Percentiles rank a stretch among this genome's conserved stretches.
phyloP scores from a whole-genome alignment of 1,140 invertebrate genomes.

The Schmidtea mediterranea region DNA sequence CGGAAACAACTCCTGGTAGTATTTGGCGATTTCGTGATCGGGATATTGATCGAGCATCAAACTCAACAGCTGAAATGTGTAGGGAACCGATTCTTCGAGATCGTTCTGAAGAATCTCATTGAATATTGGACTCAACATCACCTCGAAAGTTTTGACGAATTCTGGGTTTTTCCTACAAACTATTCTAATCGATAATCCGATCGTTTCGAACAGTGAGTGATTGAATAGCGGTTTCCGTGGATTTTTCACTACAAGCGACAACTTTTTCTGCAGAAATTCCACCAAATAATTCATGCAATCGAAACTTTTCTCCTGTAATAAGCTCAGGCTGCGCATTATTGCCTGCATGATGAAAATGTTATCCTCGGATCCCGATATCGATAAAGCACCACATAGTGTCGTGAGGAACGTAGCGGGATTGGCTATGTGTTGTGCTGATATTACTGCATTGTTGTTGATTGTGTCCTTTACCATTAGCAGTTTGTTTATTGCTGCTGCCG shows the following conservation, averaged over 20 bases:
- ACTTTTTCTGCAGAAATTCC: background rate
- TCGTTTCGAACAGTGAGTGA: conserved; percentile 77
- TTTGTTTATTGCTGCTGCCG: conserved; percentile 64
- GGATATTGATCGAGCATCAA: conserved; percentile 54
- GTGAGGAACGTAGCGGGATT: conserved; percentile 2
- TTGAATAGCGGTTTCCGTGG: conserved; percentile 85
- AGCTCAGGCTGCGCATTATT: conserved; percentile 56
- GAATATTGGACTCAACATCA: conserved; percentile 64
- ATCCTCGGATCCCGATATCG: background rate
- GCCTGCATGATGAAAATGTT: background rate
- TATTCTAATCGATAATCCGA: conserved; percentile 55
- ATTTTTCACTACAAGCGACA: conserved; percentile 33
- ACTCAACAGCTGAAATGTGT: conserved; percentile 81
- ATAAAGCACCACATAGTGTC: background rate
- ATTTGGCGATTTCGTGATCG: conserved; percentile 7
- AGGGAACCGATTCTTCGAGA: conserved; percentile 71
- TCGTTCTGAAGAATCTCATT: conserved; percentile 70
- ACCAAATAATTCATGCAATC: conserved; percentile 36
- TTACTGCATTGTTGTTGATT: conserved; percentile 20
- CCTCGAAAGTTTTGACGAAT: conserved; percentile 62
- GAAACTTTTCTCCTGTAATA: conserved; percentile 49
- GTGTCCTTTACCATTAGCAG: conserved; percentile 42
- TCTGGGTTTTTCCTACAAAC: conserved; percentile 49
- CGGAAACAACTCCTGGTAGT: conserved; percentile 59
- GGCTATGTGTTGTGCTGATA: conserved; percentile 13